phyloP scores from a whole-genome alignment of 2,113 vertebrate species.

The Megaptera novaeangliae region DNA sequence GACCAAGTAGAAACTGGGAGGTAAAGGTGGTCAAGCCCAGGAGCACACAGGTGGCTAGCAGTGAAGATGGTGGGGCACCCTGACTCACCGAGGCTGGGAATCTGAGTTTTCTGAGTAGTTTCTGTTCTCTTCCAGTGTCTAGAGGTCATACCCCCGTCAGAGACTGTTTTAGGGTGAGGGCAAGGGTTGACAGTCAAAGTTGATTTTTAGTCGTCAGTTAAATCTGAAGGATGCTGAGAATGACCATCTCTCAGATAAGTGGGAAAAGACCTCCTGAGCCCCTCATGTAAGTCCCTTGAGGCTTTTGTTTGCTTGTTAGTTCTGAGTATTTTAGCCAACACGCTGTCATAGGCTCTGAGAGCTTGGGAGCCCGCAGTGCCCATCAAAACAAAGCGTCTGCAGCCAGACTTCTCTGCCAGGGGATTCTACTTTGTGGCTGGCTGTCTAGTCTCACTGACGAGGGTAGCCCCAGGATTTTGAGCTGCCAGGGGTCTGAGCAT shows the following conservation, averaged over 20 bases:
- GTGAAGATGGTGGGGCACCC: background rate
- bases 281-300: background rate
- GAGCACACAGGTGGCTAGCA: background rate
- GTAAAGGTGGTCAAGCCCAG: background rate
- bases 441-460: background rate
- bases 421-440: background rate
- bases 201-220: background rate
- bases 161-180: background rate
- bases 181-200: background rate
- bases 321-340: background rate
- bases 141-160: background rate
- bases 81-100: background rate
- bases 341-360: background rate
- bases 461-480: background rate
- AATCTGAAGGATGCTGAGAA: background rate
- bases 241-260: background rate
- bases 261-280: background rate
- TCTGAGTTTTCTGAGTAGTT: background rate
- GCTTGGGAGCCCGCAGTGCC: background rate
- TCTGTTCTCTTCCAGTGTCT: background rate
- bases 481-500: background rate
- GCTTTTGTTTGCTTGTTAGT: background rate
- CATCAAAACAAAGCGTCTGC: rapidly evolving
- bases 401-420: background rate
- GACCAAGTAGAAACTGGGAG: background rate